Evolutionary conservation across 2,113 vertebrate genomes (phyloP), one percentile per base, ranked within the genome.

Genomic region (Toxotes chatareus): DNA sequence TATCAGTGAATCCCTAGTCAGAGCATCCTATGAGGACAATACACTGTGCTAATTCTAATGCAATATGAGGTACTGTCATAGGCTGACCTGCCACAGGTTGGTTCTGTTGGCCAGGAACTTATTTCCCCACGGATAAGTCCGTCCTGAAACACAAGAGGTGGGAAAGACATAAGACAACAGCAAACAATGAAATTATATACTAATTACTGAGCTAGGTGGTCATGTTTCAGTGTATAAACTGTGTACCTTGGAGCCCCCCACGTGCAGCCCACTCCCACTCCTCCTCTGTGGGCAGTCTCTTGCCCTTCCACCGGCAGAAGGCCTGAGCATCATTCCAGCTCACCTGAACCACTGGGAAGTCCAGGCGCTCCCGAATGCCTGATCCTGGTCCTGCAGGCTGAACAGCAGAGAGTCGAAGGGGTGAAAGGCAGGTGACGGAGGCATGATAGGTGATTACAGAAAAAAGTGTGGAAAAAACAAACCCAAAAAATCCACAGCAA

Each of bases 221-320:
- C 21, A 14, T 49, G 3, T n/a, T 49, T 64, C 11, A 61, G 40
- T 34, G 27, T 34, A 13, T 13, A 42, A 42, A 57, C 1, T 16
- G 17, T 34, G 17, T 95, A 99, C 98, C 96, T 88, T 96, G 91
- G 66, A 97, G 93, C 7, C 97, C 97, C 32, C 97, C 97, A 9
- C 98, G 94, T 65, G 97, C 98, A 62, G 98, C 98, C 80, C 97
- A 97, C 88, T 99, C 98, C 98, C 98, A 99, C 88, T 99, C 98
- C 57, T 97, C 96, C 76, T 99, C 98, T 0, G 90, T 93, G 0
- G 95, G 98, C 32, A 99, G 94, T 74, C 97, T 94, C 86, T 95
- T 97, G 75, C 94, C 94, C 40, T 80, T 95, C 98, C 97, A 99
- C 6, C 70, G 68, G 51, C 98, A 99, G 89, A 96, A 99, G 0